These are phyloP conservation scores for Ophion ellenae DNA, from an alignment of 2,888 invertebrate species.

Conservation along the genomic window DNA sequence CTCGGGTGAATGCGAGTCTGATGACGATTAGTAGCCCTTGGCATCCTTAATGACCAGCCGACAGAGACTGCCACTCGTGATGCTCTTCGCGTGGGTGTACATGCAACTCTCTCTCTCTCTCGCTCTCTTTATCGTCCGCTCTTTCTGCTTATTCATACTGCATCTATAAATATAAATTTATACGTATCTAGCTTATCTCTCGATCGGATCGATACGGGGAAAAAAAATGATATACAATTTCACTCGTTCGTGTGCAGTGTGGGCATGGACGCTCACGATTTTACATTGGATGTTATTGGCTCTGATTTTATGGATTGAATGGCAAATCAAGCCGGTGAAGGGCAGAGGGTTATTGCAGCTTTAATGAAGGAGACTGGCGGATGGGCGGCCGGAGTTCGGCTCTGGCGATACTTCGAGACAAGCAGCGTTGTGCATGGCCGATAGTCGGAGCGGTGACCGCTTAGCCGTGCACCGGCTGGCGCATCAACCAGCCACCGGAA, in stretches of 20 bases:
- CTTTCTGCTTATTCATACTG: neutral
- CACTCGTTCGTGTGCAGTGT: neutral
- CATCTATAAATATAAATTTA: constrained; percentile 18
- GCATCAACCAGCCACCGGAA: too few relatives aligned
- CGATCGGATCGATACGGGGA: neutral
- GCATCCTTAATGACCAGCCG: constrained; percentile 72
- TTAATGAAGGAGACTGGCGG: too few relatives aligned
- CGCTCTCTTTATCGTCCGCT: neutral
- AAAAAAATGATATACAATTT: neutral
- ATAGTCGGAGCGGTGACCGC: neutral
- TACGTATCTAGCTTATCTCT: constrained; percentile 7
- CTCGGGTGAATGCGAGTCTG: constrained; percentile 78
- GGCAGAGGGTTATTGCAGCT: too few relatives aligned
- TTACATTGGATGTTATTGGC: too few relatives aligned
- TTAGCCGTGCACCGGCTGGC: too few relatives aligned
- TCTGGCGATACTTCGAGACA: too few relatives aligned
- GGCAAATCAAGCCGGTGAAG: too few relatives aligned
- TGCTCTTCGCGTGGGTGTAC: constrained; percentile 43
- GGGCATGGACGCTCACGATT: too few relatives aligned
- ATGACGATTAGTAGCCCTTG: constrained; percentile 80
- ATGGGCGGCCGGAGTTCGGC: too few relatives aligned
- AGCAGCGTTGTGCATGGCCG: neutral
- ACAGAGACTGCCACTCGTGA: constrained; percentile 32
- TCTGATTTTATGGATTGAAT: too few relatives aligned
- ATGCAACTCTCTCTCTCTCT: neutral